A percentile compares a stretch with the other conserved stretches of the same genome.
phyloP scores from a whole-genome alignment of 2,797 vertebrate species.

The Oreochromis mossambicus region DNA sequence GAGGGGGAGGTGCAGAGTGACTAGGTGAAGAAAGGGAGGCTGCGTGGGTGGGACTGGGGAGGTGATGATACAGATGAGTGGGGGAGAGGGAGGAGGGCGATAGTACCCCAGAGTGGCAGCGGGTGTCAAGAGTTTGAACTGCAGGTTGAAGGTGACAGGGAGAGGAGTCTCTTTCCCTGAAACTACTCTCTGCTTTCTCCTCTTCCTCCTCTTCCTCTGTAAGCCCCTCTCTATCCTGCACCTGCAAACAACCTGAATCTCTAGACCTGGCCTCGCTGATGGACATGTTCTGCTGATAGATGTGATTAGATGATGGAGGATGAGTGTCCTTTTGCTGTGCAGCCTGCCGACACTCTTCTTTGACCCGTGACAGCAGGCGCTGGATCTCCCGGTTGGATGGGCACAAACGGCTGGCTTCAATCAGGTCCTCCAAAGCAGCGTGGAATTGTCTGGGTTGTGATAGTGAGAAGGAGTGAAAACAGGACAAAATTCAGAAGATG shows the following conservation, averaged over 20 bases:
- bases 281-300: slow-evolving; percentile 41
- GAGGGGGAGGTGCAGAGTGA: slow-evolving; percentile 75
- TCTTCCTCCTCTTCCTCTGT: slow-evolving; percentile 83
- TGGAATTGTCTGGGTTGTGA: slow-evolving; percentile 87
- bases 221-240: slow-evolving; percentile 46
- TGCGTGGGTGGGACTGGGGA: slow-evolving; percentile 75
- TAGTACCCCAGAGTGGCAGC: neutral
- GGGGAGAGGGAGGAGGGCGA: slow-evolving; percentile 48
- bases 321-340: slow-evolving; percentile 70
- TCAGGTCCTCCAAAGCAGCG: slow-evolving; percentile 94
- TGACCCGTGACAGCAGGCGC: slow-evolving; percentile 89
- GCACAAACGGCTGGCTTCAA: slow-evolving; percentile 90
- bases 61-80: slow-evolving; percentile 62
- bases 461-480: neutral
- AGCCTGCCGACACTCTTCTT: slow-evolving; percentile 89
- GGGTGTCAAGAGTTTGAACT: slow-evolving; percentile 24
- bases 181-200: slow-evolving; percentile 78
- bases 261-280: slow-evolving; percentile 9
- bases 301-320: slow-evolving; percentile 32
- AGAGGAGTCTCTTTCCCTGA: slow-evolving; percentile 72
- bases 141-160: neutral
- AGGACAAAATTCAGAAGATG: neutral
- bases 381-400: slow-evolving; percentile 97
- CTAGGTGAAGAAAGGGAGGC: slow-evolving; percentile 78
- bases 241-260: slow-evolving; percentile 30